Conservation (phyloP, 2,888 invertebrate species). For the Abrostola triplasia region DNA sequence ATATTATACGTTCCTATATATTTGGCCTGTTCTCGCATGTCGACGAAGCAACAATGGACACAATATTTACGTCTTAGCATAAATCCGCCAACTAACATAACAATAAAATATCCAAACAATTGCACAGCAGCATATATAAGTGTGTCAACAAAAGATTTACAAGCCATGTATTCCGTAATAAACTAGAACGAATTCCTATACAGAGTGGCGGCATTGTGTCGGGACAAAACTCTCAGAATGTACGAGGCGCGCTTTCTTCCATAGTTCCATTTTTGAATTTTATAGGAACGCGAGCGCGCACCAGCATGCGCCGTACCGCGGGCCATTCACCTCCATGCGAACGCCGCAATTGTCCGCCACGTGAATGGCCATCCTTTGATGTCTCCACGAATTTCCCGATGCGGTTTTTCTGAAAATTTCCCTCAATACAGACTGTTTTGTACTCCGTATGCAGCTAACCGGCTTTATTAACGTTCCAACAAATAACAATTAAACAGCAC, state of each 20-base stretch:
- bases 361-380: constrained; percentile 64
- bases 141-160: constrained; percentile 56
- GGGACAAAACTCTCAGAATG: constrained; percentile 65
- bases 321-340: constrained; percentile 58
- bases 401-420: constrained; percentile 38
- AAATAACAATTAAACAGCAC: constrained; percentile 62
- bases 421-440: constrained; percentile 22
- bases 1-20: background rate
- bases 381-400: constrained; percentile 59
- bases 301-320: constrained; percentile 50
- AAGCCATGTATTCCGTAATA: constrained; percentile 59
- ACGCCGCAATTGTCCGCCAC: constrained; percentile 61
- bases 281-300: constrained; percentile 59
- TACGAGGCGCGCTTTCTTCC: constrained; percentile 66
- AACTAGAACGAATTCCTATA: constrained; percentile 66
- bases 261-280: constrained; percentile 70
- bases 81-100: constrained; percentile 40
- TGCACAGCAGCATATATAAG: constrained; percentile 40
- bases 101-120: constrained; percentile 54
- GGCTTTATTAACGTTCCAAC: constrained; percentile 65
- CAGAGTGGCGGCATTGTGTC: constrained; percentile 60
- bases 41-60: background rate
- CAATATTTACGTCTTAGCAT: constrained; percentile 27
- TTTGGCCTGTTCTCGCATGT: background rate
- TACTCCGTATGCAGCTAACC: constrained; percentile 19